These are phyloP conservation scores for Microplitis demolitor DNA, from an alignment of 1,140 invertebrate genomes.

Conservation along the genomic window DNA sequence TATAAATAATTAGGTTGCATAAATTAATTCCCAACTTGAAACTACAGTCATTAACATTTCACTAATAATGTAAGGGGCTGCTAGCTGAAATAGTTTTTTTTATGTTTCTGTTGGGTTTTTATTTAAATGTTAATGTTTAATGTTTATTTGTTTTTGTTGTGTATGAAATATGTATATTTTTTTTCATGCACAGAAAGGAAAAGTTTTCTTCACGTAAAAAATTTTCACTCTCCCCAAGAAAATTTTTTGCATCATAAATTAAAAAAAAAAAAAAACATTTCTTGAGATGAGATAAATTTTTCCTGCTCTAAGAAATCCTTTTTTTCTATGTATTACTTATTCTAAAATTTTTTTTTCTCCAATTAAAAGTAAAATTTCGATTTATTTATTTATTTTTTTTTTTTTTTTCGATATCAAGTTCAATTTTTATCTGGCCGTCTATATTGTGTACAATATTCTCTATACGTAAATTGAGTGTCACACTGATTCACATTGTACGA, in stretches of 20 bases:
- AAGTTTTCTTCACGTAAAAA: no score
- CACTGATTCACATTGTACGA: conserved; percentile 24
- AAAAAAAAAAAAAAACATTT: no score
- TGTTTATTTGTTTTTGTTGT: background rate
- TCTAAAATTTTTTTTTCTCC: background rate
- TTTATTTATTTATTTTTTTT: no score
- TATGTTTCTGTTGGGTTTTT: conserved; percentile 18
- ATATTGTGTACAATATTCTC: background rate
- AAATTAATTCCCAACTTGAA: conserved; percentile 54
- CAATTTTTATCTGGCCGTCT: conserved; percentile 10
- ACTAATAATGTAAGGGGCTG: conserved; percentile 46
- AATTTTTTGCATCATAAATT: no score
- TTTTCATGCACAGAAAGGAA: no score
- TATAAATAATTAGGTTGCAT: conserved; percentile 55
- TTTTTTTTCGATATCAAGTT: background rate
- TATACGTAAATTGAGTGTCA: conserved; percentile 32
- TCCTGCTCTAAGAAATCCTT: no score
- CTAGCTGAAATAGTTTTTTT: conserved; percentile 27
- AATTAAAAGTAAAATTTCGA: no score
- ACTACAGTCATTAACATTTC: conserved; percentile 53
- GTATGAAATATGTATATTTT: background rate
- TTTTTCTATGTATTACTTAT: no score
- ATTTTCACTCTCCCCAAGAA: no score
- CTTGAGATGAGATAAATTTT: no score
- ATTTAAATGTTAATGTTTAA: background rate